Base-by-base conservation (phyloP, 1,140 invertebrate genomes). In the Oryctes rhinoceros region DNA sequence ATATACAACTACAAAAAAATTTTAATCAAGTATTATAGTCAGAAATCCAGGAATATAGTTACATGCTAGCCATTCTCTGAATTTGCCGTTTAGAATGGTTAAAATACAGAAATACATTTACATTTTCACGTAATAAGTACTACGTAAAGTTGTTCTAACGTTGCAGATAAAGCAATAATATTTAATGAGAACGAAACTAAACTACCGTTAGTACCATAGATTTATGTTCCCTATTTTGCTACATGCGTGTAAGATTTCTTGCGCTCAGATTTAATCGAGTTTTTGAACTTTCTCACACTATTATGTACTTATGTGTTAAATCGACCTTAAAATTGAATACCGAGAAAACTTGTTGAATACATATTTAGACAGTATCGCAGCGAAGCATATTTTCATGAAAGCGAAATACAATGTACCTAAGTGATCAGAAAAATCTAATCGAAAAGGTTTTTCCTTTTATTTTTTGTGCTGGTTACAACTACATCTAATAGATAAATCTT, bases 141-240 rank as follows among this genome's bases (percentile, higher is more conserved):
- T 53, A 53, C 49, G 49, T 53, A 53, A 53, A 13, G n/a, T 11
- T 4, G 4, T 15, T 15, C 11, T 53, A 18, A 53, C n/a, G 49
- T 53, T 11, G 49, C 49, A 53, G 11, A 53, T 53, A 53, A 15
- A 18, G 49, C 49, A 53, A 53, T 53, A 53, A 53, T 53, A 53
- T 53, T 53, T 53, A 53, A 53, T 53, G 49, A 53, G 49, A 53
- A 53, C n/a, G 49, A 53, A 53, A 53, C 13, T 13, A 53, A 53
- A 53, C 49, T 53, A 13, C 49, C 49, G 49, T 53, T 53, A 53
- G 49, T 18, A 53, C n/a, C n/a, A 53, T 18, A 53, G 13, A 53
- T 53, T 53, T 53, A 53, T 18, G 49, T 53, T 30, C 49, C 49
- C 4, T 53, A 53, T 53, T 53, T n/a, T n/a, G n/a, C n/a, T 53